phyloP scores from a whole-genome alignment of 1,140 invertebrate species.

The Polypedilum vanderplanki region DNA sequence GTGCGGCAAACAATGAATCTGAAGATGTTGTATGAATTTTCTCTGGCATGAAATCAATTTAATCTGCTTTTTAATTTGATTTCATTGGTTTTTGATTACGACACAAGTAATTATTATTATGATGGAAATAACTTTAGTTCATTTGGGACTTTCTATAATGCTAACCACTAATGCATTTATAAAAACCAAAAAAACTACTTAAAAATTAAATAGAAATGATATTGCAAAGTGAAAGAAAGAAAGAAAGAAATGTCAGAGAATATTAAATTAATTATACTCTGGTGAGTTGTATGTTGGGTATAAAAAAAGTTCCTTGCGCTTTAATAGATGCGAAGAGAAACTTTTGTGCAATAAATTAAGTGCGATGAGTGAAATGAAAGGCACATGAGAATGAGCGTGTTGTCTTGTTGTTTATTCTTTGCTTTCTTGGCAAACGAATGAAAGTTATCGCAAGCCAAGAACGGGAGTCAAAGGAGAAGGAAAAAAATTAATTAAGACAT shows the following conservation, averaged over 20 bases:
- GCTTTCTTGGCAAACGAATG: not conserved
- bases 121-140: too few species aligned
- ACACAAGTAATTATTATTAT: too few species aligned
- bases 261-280: constrained; percentile 15
- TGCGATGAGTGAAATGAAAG: constrained; percentile 14
- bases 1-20: too few species aligned
- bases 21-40: too few species aligned
- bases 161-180: too few species aligned
- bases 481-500: constrained; percentile 27
- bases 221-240: too few species aligned
- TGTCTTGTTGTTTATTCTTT: not conserved
- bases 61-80: too few species aligned
- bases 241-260: not conserved
- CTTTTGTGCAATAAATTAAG: constrained; percentile 13
- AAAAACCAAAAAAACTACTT: too few species aligned
- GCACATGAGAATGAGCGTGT: constrained; percentile 1
- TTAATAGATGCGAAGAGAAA: constrained; percentile 6
- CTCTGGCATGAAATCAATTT: too few species aligned
- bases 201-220: too few species aligned
- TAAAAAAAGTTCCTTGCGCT: not conserved
- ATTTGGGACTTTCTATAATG: too few species aligned
- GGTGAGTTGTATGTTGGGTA: not conserved
- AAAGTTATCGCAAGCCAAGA: not conserved
- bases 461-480: not conserved
- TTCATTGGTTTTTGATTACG: too few species aligned